Evolutionary conservation across 2,888 invertebrate species (phyloP), one percentile per base, ranked within the genome.

Genomic region (Tuberolachnus salignus): DNA sequence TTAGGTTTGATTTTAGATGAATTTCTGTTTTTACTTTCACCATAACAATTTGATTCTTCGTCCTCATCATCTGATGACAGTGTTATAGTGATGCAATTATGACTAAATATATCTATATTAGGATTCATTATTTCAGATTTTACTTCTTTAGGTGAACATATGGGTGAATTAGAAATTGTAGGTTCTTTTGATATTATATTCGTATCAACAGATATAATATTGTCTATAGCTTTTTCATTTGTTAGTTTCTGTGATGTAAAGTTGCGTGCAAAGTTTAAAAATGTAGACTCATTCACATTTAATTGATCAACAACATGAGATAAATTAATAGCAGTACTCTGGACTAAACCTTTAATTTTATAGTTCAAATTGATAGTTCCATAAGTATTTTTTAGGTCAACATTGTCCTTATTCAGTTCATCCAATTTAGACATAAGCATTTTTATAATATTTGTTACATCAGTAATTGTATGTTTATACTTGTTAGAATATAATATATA

Each of bases 281-380:
- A 78, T 49, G 14, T 49, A 59, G 75, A 19, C 67, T 78, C 75
- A 59, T 78, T 78, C 34, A 67, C 13, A 59, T 78, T 67, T 78
- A 78, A 49, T 57, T 78, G 75, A 16, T 78, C 67, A 10, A 78
- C 55, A 9, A 78, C 75, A 69, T 78, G 75, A 49, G 49, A 49
- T 57, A 78, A 67, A 67, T 78, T 78, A 34, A 78, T 78, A 13
- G 75, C 75, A 67, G 67, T 78, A 67, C 75, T 78, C 10, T 78
- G 75, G 1, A 78, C 49, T 67, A 78, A 78, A 21, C 75, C 75
- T 78, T 57, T 78, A 8, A 78, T 67, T 59, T 78, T 67, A 49
- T 78, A 49, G 21, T 78, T 78, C 34, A 59, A 16, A 42, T 78
- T 59, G 49, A 78, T 49, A 19, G 57, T 78, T 21, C 49, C 67